Evolutionary conservation across 2,888 invertebrate genomes (phyloP).

Genomic region (Sinotaia quadrata): DNA sequence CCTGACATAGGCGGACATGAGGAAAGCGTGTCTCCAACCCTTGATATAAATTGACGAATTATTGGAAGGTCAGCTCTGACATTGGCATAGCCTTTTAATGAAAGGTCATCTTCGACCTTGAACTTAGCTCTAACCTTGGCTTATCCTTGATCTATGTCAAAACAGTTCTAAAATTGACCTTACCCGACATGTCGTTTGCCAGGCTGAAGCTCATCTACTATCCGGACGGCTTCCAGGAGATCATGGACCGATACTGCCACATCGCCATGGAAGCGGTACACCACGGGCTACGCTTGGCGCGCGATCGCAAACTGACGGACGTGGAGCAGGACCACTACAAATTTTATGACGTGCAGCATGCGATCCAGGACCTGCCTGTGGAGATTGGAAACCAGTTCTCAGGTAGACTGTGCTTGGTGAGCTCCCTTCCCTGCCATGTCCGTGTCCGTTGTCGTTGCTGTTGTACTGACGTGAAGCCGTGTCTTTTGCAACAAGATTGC

Average conservation of each 20-base stretch:
- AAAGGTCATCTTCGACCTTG: too few relatives aligned
- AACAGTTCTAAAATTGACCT: too few relatives aligned
- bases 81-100: too few relatives aligned
- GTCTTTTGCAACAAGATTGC: background rate
- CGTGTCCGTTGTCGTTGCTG: background rate
- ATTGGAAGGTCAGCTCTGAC: too few relatives aligned
- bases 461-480: background rate
- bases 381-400: slow-evolving; percentile 29
- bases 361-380: slow-evolving; percentile 14
- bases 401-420: slow-evolving; percentile 21
- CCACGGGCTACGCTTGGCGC: slow-evolving; percentile 21
- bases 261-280: slow-evolving; percentile 34
- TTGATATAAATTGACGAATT: too few relatives aligned
- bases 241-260: slow-evolving; percentile 41
- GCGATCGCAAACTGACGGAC: background rate
- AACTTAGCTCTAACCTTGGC: too few relatives aligned
- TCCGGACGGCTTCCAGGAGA: slow-evolving; percentile 29
- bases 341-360: slow-evolving; percentile 21
- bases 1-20: too few relatives aligned
- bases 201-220: slow-evolving; percentile 38
- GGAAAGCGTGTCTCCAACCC: too few relatives aligned
- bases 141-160: too few relatives aligned
- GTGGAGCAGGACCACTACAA: slow-evolving; percentile 30
- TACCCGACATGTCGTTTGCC: too few relatives aligned
- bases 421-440: background rate